These are phyloP conservation scores for Gnathonemus echidnorhynchus DNA, from an alignment of 2,113 vertebrate species.

Conservation along the genomic window DNA sequence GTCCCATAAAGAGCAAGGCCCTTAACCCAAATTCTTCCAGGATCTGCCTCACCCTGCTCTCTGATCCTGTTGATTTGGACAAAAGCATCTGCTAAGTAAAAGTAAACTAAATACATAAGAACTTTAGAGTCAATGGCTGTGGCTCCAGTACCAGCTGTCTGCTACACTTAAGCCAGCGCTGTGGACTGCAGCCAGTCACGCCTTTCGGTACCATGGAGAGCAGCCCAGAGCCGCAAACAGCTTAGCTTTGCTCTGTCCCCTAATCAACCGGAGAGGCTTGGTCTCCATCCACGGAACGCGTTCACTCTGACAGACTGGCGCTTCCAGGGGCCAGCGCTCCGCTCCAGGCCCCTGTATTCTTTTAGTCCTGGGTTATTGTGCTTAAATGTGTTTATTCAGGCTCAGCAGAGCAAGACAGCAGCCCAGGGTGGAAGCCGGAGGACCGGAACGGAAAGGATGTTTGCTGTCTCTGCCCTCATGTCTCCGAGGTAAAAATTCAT, in stretches of 20 bases:
- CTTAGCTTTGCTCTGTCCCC: neutral
- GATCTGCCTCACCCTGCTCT: neutral
- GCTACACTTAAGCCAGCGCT: neutral
- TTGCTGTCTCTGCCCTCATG: neutral
- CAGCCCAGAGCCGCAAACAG: neutral
- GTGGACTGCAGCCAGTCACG: neutral
- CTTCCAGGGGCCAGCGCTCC: neutral
- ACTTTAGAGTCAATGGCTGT: neutral
- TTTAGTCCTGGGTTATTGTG: neutral
- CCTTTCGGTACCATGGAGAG: neutral
- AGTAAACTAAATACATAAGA: neutral
- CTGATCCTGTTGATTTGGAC: neutral
- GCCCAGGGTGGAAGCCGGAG: neutral
- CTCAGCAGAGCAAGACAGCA: neutral
- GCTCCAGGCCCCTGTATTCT: neutral
- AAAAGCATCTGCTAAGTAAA: neutral
- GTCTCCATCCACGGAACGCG: neutral
- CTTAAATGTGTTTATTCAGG: conserved; percentile 8
- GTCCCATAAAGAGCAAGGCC: neutral
- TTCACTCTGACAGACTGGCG: neutral
- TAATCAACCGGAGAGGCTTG: neutral
- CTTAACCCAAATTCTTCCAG: neutral
- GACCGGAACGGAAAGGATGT: neutral
- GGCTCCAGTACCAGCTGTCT: neutral
- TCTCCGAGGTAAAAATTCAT: neutral